Base-by-base conservation (phyloP, 35 echinoderm and acorn worm genomes). In the Nesometra sesokonis region DNA sequence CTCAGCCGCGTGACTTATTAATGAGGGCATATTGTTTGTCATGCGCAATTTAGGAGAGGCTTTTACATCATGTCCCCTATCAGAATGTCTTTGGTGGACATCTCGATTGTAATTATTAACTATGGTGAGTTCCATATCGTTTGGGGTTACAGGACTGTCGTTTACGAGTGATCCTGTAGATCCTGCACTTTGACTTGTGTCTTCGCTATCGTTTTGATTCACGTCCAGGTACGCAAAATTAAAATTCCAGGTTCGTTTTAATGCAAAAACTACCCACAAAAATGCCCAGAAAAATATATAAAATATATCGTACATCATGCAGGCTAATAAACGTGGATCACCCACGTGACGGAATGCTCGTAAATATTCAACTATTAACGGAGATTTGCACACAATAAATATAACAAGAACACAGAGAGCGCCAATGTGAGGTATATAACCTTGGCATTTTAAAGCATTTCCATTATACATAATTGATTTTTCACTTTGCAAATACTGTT, bases 191-290 rank as follows among this genome's bases (percentile, higher is more conserved):
- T 67, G 52, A 67, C 11, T 67, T 13, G 52, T 17, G 9, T 27
- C 23, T 67, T 67, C 52, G 1, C 21, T 67, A 27, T 17, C 52
- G 23, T 27, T 27, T 3, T 27, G 52, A 17, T 17, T 19, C 9
- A 2, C 9, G 52, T 67, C 52, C 8, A 67, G 23, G 21, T 67
- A 67, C 23, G 52, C 52, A 67, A 88, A 88, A 35, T 80, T 80
- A 36, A 97, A 97, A 33, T 93, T 86, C 95, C 95, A 97, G 0
- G 93, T 81, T 9, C 87, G 36, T 57, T 97, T 97, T 21, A 97
- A 19, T 0, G 89, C 83, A 19, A 97, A 93, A 30, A 90, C 80
- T 19, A 97, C 76, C 95, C 95, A 97, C 31, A 93, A 40, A 32
- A 88, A 3, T 19, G 93, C 83, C 95, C 95, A 97, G 31, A 83